Evolutionary conservation across 1,140 invertebrate genomes (phyloP).

Genomic region (Lamellibrachia luymesi): DNA sequence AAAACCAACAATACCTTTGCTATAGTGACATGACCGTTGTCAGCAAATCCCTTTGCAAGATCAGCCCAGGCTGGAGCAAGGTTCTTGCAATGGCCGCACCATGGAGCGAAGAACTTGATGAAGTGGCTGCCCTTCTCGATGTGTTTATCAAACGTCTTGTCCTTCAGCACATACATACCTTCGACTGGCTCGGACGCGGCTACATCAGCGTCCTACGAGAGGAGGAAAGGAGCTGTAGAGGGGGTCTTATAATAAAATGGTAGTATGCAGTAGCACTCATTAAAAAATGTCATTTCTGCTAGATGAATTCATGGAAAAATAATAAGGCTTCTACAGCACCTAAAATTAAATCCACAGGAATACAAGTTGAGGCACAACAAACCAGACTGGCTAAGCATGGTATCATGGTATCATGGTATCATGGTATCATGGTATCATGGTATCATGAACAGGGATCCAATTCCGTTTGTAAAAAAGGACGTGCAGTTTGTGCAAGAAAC

Average conservation of each 20-base stretch:
- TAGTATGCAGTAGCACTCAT: background rate
- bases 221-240: background rate
- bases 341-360: background rate
- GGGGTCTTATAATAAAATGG: background rate
- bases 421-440: background rate
- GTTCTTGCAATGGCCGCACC: conserved; percentile 81
- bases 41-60: conserved; percentile 64
- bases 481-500: no score
- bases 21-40: conserved; percentile 65
- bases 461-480: no score
- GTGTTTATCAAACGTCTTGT: conserved; percentile 70
- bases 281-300: background rate
- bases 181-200: conserved; percentile 49
- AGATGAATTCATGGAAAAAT: background rate
- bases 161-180: conserved; percentile 68
- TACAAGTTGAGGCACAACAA: background rate
- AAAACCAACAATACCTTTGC: conserved; percentile 59
- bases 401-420: no score
- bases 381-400: background rate
- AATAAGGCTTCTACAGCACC: background rate
- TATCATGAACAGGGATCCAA: no score
- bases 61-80: conserved; percentile 73
- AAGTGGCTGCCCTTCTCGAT: conserved; percentile 72
- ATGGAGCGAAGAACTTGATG: conserved; percentile 82
- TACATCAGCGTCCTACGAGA: background rate